A percentile compares a stretch with the other conserved stretches of the same genome.
These are phyloP conservation scores for Gastrophryne carolinensis DNA, from an alignment of 2,797 vertebrate genomes.

Conservation along the genomic window DNA sequence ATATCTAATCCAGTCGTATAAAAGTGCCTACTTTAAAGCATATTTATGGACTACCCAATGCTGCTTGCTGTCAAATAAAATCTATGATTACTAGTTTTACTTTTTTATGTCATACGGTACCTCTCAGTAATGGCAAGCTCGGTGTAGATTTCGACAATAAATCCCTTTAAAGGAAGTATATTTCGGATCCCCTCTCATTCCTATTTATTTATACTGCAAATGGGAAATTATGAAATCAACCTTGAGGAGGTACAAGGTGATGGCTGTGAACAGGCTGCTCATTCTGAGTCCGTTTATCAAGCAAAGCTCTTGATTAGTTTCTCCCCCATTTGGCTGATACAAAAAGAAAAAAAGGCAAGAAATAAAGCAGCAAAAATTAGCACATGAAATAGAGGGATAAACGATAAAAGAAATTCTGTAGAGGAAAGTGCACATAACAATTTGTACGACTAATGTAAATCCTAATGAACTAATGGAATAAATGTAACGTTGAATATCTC, in stretches of 20 bases:
- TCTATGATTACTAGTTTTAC: slow-evolving; percentile 18
- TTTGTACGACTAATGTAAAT: background rate
- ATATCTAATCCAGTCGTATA: background rate
- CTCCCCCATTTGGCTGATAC: background rate
- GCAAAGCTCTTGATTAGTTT: slow-evolving; percentile 20
- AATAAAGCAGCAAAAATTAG: slow-evolving; percentile 33
- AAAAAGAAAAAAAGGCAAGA: background rate
- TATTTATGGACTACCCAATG: slow-evolving; percentile 15
- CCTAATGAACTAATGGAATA: background rate
- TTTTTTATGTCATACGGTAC: slow-evolving; percentile 4
- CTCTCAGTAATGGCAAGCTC: slow-evolving; percentile 3
- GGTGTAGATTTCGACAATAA: background rate
- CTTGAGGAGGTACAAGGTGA: slow-evolving; percentile 28
- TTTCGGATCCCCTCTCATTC: slow-evolving; percentile 27
- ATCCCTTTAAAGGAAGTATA: slow-evolving; percentile 19
- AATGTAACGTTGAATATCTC: slow-evolving; percentile 10
- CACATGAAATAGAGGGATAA: slow-evolving; percentile 6
- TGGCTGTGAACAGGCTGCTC: slow-evolving; percentile 16
- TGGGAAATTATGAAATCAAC: slow-evolving; percentile 47
- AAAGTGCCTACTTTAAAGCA: slow-evolving; percentile 3
- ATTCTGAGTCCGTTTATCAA: slow-evolving; percentile 28
- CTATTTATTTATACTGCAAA: slow-evolving; percentile 53
- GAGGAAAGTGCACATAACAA: background rate
- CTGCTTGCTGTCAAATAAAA: slow-evolving; percentile 15
- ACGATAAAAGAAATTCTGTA: background rate